Conservation (phyloP, 2,113 vertebrate genomes). For the Balaeniceps rex region DNA sequence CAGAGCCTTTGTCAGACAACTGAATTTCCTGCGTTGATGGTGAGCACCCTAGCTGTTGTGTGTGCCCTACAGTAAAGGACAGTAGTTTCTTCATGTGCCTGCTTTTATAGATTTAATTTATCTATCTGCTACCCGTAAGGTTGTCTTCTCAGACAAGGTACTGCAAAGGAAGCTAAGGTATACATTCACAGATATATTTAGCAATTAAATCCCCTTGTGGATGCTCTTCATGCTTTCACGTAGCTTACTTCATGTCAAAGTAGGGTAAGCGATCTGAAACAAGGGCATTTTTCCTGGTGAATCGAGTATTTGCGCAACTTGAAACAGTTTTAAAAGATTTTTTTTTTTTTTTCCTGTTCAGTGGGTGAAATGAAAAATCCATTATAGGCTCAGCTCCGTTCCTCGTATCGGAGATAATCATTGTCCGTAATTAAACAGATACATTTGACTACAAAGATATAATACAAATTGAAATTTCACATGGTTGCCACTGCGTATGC, state of each 20-base stretch:
- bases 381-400: background rate
- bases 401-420: background rate
- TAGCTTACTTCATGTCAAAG: background rate
- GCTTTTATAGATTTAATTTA: background rate
- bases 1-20: background rate
- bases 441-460: background rate
- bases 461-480: background rate
- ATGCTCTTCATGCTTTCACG: background rate
- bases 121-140: background rate
- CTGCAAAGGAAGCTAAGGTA: background rate
- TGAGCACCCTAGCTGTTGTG: background rate
- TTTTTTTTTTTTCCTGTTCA: background rate
- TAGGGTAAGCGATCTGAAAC: background rate
- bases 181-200: slow-evolving; percentile 19
- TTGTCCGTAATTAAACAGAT: background rate
- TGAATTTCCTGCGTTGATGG: fast-evolving
- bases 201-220: background rate
- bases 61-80: background rate
- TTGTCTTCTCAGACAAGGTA: background rate
- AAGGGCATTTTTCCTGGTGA: background rate
- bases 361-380: background rate
- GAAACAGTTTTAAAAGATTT: background rate
- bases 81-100: background rate
- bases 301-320: background rate
- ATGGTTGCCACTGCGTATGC: background rate